Evolutionary conservation across 2,888 invertebrate genomes (phyloP).

Genomic region (Phorcus lineatus): DNA sequence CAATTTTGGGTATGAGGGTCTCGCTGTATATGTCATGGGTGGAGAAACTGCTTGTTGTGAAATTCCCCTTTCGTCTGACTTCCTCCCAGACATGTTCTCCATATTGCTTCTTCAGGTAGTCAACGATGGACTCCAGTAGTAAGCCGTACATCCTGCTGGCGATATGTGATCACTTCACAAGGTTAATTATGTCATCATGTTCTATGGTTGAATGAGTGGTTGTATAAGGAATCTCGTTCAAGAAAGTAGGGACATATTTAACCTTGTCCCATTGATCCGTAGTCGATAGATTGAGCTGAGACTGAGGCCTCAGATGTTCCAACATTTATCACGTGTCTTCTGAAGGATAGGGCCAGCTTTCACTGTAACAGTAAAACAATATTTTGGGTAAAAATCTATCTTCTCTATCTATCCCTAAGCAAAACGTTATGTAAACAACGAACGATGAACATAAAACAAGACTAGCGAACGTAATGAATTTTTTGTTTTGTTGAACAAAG

Average conservation of each 20-base stretch:
- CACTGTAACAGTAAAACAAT: no score
- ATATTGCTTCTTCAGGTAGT: conserved; percentile 93
- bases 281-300: no score
- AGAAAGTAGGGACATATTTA: background rate
- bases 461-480: no score
- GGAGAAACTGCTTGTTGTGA: conserved; percentile 86
- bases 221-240: background rate
- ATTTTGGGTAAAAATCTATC: no score
- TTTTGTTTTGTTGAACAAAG: no score
- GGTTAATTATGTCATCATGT: background rate
- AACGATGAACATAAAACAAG: no score
- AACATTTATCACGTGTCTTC: no score
- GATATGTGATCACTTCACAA: background rate
- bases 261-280: background rate
- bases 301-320: no score
- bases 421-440: no score
- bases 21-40: conserved; percentile 95
- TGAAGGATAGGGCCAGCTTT: no score
- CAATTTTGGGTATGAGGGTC: conserved; percentile 88
- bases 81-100: conserved; percentile 96
- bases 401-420: no score
- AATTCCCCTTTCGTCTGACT: conserved; percentile 88
- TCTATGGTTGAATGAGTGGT: background rate
- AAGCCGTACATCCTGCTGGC: conserved; percentile 90
- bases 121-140: conserved; percentile 93